phyloP scores from a whole-genome alignment of 1,140 invertebrate genomes.

The Adoxophyes honmai region DNA sequence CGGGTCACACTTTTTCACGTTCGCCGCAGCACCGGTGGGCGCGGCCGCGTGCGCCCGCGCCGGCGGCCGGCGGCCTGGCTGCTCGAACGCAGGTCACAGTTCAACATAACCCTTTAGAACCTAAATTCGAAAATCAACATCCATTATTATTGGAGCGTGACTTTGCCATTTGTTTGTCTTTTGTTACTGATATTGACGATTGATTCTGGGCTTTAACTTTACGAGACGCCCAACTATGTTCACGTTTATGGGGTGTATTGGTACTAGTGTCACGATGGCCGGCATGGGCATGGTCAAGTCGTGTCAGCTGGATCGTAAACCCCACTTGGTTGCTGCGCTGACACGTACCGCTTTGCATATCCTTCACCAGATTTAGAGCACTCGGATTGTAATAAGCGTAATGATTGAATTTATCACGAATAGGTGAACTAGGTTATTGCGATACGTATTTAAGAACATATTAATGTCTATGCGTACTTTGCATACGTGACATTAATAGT shows the following conservation, averaged over 20 bases:
- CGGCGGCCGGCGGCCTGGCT: background rate
- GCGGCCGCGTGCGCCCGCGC: slow-evolving; percentile 36
- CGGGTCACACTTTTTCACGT: slow-evolving; percentile 74
- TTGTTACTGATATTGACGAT: no score
- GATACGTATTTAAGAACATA: slow-evolving; percentile 7
- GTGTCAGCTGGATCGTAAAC: slow-evolving; percentile 2
- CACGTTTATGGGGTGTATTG: no score
- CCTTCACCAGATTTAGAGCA: background rate
- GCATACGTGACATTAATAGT: background rate
- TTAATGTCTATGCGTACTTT: background rate
- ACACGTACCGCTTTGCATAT: slow-evolving; percentile 1
- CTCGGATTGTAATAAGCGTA: slow-evolving; percentile 2
- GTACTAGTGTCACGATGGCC: no score
- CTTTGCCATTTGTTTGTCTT: background rate
- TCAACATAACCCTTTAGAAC: slow-evolving; percentile 1
- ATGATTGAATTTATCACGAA: slow-evolving; percentile 1
- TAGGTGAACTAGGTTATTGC: slow-evolving; percentile 11
- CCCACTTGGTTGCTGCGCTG: background rate
- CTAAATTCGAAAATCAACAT: background rate
- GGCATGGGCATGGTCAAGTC: background rate
- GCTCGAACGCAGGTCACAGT: background rate
- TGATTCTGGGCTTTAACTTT: no score
- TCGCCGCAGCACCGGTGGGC: slow-evolving; percentile 60
- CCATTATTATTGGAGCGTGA: background rate
- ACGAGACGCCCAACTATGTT: no score